These are phyloP conservation scores for Stomatorhinus walkeri DNA, from an alignment of 2,797 vertebrate genomes.

Conservation along the genomic window DNA sequence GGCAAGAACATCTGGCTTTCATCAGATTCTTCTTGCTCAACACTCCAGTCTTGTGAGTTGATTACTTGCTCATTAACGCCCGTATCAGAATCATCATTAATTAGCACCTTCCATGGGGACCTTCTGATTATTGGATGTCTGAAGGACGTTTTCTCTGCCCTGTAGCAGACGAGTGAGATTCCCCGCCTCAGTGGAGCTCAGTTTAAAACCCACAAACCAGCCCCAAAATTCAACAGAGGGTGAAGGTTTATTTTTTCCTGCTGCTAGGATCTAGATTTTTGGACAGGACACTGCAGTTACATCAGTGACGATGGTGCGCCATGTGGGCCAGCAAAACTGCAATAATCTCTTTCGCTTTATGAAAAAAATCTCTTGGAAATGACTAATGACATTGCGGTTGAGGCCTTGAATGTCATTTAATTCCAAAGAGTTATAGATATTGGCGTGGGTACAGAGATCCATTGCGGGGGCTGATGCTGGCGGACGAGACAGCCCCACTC, in stretches of 20 bases:
- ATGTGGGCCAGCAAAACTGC: background rate
- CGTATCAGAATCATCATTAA: background rate
- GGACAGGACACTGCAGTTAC: background rate
- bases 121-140: background rate
- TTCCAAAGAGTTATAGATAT: background rate
- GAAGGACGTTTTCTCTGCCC: background rate
- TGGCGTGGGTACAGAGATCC: background rate
- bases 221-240: background rate
- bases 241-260: background rate
- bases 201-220: background rate
- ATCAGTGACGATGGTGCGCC: background rate
- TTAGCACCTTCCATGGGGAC: slow-evolving; percentile 12
- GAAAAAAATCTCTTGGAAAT: slow-evolving; percentile 3
- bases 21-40: background rate
- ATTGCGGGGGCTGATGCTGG: background rate
- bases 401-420: slow-evolving; percentile 9
- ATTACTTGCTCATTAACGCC: slow-evolving; percentile 2
- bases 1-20: background rate
- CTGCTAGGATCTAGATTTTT: background rate
- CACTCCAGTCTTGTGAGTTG: background rate
- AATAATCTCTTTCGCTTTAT: slow-evolving; percentile 1
- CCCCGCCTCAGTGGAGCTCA: background rate
- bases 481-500: background rate
- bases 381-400: slow-evolving; percentile 5
- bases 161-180: background rate